phyloP scores from a whole-genome alignment of 2,888 invertebrate species.

The Carabus problematicus region DNA sequence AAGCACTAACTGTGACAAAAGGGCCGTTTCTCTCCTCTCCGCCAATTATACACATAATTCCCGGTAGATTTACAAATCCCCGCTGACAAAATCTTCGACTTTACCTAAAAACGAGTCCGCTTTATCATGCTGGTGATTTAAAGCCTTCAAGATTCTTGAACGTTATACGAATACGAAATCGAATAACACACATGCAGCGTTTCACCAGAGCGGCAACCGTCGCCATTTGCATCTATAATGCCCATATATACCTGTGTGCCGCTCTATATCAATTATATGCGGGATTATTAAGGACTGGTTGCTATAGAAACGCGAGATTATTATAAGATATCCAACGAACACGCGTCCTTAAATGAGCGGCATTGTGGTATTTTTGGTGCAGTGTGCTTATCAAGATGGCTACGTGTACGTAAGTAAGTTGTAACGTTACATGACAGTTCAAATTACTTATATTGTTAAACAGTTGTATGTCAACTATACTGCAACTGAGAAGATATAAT shows the following conservation, averaged over 20 bases:
- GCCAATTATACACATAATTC: no score
- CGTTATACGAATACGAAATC: constrained; percentile 13
- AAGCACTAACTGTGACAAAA: no score
- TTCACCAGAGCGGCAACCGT: neutral
- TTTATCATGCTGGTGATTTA: constrained; percentile 13
- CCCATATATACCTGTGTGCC: neutral
- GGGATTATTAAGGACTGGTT: neutral
- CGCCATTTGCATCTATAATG: neutral
- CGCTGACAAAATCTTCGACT: constrained; percentile 5
- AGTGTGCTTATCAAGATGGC: constrained; percentile 10
- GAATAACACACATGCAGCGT: neutral
- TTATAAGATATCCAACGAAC: constrained; percentile 8
- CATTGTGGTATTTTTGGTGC: constrained; percentile 9
- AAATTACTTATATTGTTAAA: no score
- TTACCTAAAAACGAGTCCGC: constrained; percentile 13
- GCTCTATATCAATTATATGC: constrained; percentile 2
- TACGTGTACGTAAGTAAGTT: no score
- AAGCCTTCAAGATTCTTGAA: neutral
- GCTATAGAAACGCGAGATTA: constrained; percentile 13
- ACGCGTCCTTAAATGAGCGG: constrained; percentile 13
- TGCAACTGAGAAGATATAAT: no score
- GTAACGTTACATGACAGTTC: no score
- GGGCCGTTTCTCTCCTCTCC: no score
- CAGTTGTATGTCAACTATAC: no score
- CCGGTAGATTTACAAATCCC: constrained; percentile 5